Conservation (phyloP, 2,797 vertebrate genomes). For the Potorous gilbertii region DNA sequence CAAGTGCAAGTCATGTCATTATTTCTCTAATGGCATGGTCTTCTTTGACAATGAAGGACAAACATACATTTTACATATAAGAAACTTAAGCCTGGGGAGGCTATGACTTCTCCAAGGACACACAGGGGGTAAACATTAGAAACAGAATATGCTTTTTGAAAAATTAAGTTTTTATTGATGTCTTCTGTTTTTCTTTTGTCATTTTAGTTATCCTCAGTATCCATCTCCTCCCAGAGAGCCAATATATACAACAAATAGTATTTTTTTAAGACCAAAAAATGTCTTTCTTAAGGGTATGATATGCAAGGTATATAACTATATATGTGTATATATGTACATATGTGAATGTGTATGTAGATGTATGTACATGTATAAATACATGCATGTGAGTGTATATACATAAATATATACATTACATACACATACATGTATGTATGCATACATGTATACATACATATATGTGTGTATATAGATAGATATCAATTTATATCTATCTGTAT, state of each 20-base stretch:
- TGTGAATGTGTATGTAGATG: too few relatives aligned
- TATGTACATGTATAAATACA: too few relatives aligned
- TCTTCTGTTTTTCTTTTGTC: background rate
- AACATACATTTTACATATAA: background rate
- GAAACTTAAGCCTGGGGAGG: background rate
- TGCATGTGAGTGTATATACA: too few relatives aligned
- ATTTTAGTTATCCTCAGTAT: background rate
- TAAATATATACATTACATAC: too few relatives aligned
- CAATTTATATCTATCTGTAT: too few relatives aligned
- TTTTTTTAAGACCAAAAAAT: background rate
- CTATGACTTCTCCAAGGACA: background rate
- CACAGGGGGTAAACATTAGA: background rate
- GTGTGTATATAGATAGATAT: background rate
- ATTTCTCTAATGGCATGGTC: too few relatives aligned
- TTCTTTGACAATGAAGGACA: too few relatives aligned
- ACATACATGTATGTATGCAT: too few relatives aligned
- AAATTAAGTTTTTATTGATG: background rate
- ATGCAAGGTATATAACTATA: background rate
- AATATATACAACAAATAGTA: background rate
- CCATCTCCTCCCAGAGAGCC: background rate
- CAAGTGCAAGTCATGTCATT: too few relatives aligned
- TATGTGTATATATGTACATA: too few relatives aligned
- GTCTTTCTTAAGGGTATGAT: background rate
- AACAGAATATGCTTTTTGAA: background rate
- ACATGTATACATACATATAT: fast-evolving